Percentiles rank a stretch among this genome's conserved stretches.
Conservation (phyloP, 1,140 invertebrate genomes). For the Diabrotica virgifera region DNA sequence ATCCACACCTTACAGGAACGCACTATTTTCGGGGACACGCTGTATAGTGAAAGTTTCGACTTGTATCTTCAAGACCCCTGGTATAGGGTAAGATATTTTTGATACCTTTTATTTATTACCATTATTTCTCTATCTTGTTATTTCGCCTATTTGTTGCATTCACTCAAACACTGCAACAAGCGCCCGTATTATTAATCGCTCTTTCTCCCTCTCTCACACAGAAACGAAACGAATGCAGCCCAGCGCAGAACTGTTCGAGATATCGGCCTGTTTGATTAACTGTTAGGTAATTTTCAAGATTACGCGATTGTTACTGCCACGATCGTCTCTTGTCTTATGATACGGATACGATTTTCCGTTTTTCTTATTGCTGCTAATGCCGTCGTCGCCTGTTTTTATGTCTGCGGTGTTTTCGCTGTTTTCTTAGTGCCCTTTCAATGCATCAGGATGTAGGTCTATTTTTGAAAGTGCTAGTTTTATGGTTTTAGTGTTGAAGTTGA, state of each 20-base stretch:
- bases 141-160: no score
- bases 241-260: constrained; percentile 20
- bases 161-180: neutral
- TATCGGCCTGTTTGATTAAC: constrained; percentile 23
- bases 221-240: neutral
- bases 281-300: constrained; percentile 24
- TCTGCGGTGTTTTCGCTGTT: neutral
- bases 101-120: no score
- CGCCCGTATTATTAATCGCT: neutral
- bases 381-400: neutral
- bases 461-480: no score
- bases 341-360: constrained; percentile 7
- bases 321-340: constrained; percentile 10
- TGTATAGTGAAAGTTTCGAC: no score
- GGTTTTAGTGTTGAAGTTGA: no score
- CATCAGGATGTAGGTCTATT: no score
- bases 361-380: neutral
- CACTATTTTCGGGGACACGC: no score
- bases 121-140: no score
- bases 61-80: no score
- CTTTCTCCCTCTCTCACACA: neutral
- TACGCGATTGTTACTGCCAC: constrained; percentile 18
- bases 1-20: no score
- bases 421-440: no score
- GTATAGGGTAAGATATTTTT: no score